Conservation (phyloP, 35 echinoderm and acorn worm genomes). For the Chiridota heheva region DNA sequence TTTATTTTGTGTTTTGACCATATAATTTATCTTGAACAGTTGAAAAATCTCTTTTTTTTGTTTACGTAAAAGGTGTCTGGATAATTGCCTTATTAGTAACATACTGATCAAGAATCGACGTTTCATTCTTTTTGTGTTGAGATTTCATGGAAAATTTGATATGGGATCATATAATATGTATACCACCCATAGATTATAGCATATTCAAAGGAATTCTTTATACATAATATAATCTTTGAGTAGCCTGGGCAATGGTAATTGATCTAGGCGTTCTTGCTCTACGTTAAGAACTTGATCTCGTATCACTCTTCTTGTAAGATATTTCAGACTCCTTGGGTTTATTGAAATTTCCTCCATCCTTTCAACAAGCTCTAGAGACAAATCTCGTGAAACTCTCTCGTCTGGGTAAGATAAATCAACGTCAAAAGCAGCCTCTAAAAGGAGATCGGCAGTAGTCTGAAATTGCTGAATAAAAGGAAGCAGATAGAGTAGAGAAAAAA, state of each 20-base stretch:
- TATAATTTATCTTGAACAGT: no score
- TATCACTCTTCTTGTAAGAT: conserved; percentile 23
- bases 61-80: no score
- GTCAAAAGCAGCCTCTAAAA: neutral
- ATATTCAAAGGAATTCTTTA: no score
- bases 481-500: conserved; percentile 10
- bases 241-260: neutral
- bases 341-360: neutral
- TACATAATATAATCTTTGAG: conserved; percentile 29
- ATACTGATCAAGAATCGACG: no score
- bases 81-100: no score
- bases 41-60: no score
- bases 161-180: no score
- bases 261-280: neutral
- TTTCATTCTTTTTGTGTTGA: no score
- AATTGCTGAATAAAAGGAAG: conserved; percentile 32
- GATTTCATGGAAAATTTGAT: no score
- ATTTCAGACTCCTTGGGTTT: conserved; percentile 26
- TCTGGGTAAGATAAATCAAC: conserved; percentile 27
- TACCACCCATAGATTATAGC: no score
- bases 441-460: neutral
- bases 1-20: no score
- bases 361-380: conserved; percentile 7
- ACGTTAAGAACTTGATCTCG: conserved; percentile 18
- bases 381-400: neutral